Evolutionary conservation across 2,888 invertebrate species (phyloP), one percentile per base, ranked within the genome.

Genomic region (Pristionchus entomophagus): DNA sequence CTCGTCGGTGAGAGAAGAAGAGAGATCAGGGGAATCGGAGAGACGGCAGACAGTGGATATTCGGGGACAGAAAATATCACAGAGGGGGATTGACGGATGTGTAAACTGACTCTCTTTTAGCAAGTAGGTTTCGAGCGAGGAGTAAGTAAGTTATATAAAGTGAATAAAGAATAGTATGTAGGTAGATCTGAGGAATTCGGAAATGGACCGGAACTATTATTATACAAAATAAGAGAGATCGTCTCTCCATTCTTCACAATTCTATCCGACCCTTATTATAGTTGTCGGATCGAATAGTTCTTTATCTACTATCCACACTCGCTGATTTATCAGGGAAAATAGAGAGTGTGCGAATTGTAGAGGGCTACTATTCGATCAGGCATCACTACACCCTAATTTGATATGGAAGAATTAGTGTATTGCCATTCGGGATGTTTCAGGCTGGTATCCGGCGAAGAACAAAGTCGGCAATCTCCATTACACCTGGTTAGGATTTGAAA

Each of bases 71-170:
- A 6, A 19, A n/a, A 1, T 14, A 0, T 26, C 41, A 26, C 73
- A 73, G 73, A 4, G 19, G 73, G 73, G 4, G 73, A 56, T 0
- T n/a, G 73, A 4, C 14, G 41, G 26, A 10, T 65, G 65, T 65
- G 73, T 73, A 45, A 73, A 73, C 73, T 73, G 73, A 73, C 73
- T 32, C 41, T 45, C 26, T 45, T n/a, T n/a, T n/a, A n/a, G 65
- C 38, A 73, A 73, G 73, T 73, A 73, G 73, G 73, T 73, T 73
- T 73, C 73, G 73, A 45, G 73, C n/a, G n/a, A 41, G 12, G 73
- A 41, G 45, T 45, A 22, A 22, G 56, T 22, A 26, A 73, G 73
- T 73, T 45, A 73, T 19, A n/a, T n/a, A 6, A 38, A 35, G n/a
- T 22, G 22, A 32, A 5, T 3, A 41, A 8, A 5, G 17, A 26